Conservation (phyloP, 2,797 vertebrate species). For the Enteromius mattozi region DNA sequence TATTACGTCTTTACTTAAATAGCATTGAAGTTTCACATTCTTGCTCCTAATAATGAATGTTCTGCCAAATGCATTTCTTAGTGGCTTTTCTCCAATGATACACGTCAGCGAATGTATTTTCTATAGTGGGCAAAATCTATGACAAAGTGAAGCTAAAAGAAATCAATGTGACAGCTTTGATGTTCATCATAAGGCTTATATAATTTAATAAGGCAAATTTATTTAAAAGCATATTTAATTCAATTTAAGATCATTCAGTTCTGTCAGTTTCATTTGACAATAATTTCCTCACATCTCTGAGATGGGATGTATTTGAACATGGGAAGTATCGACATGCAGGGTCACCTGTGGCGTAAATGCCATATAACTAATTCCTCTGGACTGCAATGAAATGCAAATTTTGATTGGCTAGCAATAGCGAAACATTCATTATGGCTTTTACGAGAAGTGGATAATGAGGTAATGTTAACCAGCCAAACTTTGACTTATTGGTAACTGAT, state of each 20-base stretch:
- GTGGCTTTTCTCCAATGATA: constrained; percentile 2
- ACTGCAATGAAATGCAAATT: not conserved
- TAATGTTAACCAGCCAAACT: not conserved
- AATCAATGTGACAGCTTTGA: not conserved
- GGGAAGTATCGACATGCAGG: not conserved
- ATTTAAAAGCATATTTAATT: not conserved
- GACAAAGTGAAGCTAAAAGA: not conserved
- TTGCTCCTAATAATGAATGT: not conserved
- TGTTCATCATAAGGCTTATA: not conserved
- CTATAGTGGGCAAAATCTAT: not conserved
- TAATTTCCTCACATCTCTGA: not conserved
- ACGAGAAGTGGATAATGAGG: not conserved
- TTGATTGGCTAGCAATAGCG: not conserved
- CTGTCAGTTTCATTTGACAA: not conserved
- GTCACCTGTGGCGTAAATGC: not conserved
- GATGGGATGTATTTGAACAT: not conserved
- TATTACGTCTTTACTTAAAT: not conserved
- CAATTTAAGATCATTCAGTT: not conserved
- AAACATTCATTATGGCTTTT: not conserved
- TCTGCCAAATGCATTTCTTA: constrained; percentile 11
- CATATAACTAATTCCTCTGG: not conserved
- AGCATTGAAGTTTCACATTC: constrained; percentile 5
- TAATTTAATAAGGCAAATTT: not conserved
- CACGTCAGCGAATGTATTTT: not conserved
- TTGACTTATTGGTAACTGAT: not conserved